Evolutionary conservation across 2,797 vertebrate species (phyloP).

Genomic region (Myotis findleyi): DNA sequence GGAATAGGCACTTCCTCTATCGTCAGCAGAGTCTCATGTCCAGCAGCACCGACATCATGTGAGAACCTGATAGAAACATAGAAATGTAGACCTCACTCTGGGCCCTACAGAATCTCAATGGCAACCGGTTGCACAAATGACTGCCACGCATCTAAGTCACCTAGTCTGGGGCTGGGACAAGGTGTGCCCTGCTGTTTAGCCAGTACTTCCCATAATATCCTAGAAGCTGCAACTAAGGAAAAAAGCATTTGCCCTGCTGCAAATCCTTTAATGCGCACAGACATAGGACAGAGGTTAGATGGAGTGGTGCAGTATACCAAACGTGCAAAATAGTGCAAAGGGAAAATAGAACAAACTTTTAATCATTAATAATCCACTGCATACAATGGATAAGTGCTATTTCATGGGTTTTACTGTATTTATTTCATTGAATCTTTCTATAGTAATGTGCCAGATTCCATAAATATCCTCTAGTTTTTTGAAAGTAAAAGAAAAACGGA

Average conservation of each 20-base stretch:
- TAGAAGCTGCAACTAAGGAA: neutral
- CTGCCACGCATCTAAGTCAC: neutral
- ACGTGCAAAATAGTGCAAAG: neutral
- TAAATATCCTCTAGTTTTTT: neutral
- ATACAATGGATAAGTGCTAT: neutral
- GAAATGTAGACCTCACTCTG: neutral
- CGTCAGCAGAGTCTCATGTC: neutral
- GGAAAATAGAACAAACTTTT: neutral
- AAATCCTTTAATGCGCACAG: fast-evolving
- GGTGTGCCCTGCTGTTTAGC: neutral
- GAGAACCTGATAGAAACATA: neutral
- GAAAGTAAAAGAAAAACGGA: neutral
- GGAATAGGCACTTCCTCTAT: neutral
- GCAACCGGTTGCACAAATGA: fast-evolving
- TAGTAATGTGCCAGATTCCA: neutral
- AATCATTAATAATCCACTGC: neutral
- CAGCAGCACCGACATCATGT: fast-evolving
- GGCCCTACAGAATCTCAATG: neutral
- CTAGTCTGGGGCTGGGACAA: neutral
- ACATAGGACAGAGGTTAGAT: neutral
- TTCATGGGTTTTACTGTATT: neutral
- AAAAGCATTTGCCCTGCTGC: neutral
- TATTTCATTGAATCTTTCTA: neutral
- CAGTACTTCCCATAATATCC: neutral
- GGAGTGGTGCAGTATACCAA: neutral